These are phyloP conservation scores for Andricus curvator DNA, from an alignment of 2,888 invertebrate genomes.

Conservation along the genomic window DNA sequence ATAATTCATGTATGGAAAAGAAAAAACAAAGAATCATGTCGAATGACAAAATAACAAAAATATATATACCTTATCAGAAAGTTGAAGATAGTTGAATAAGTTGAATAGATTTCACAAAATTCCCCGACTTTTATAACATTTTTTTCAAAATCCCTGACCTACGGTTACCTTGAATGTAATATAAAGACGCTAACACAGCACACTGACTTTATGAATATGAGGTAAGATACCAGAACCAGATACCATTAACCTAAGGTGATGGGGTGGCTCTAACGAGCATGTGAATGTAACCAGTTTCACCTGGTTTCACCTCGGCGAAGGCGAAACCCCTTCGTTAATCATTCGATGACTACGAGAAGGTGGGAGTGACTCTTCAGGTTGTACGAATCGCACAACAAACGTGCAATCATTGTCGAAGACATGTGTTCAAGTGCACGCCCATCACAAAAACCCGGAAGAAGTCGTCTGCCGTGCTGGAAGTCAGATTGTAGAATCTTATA, in stretches of 20 bases:
- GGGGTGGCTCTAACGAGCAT: slow-evolving; percentile 12
- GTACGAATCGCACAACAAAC: slow-evolving; percentile 9
- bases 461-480: slow-evolving; percentile 13
- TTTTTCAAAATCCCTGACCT: too few relatives aligned
- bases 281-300: slow-evolving; percentile 56
- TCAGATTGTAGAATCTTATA: slow-evolving; percentile 13
- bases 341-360: slow-evolving; percentile 42
- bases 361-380: slow-evolving; percentile 35
- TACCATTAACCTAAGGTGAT: background rate
- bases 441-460: slow-evolving; percentile 53
- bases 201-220: background rate
- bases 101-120: too few relatives aligned
- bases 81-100: too few relatives aligned
- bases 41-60: too few relatives aligned
- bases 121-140: too few relatives aligned
- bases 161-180: too few relatives aligned
- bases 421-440: slow-evolving; percentile 12
- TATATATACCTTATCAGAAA: too few relatives aligned
- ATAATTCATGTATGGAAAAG: too few relatives aligned
- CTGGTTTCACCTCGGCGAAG: slow-evolving; percentile 53
- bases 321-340: slow-evolving; percentile 58
- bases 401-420: slow-evolving; percentile 34
- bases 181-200: background rate
- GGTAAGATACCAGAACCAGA: background rate
- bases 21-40: too few relatives aligned